Evolutionary conservation across 2,797 vertebrate species (phyloP), one percentile per base, ranked within the genome.

Genomic region (Euphonia xanthogaster): DNA sequence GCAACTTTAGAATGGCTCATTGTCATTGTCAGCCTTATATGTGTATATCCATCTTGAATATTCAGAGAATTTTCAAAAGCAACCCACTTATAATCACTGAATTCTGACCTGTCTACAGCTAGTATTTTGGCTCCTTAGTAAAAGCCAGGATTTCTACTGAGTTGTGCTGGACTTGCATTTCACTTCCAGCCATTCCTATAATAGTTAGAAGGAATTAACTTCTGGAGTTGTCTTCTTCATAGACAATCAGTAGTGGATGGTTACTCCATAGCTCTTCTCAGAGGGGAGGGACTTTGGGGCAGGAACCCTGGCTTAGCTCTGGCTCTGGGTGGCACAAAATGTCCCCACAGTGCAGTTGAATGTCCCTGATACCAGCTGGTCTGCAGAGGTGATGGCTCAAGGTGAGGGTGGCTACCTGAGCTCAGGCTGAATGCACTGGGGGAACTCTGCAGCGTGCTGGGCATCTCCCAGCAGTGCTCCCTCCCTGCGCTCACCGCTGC

Each of bases 401-500:
- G 35, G 61, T 48, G 40, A 81, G 44, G 14, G 15, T 55, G 54
- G 72, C 10, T 45, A 4, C 37, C 73, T 6, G 2, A 22, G 61
- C 70, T 33, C 0, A 1, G 39, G 14, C n/a, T 40, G 65, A 10
- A 20, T 0, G 2, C 0, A 0, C 15, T 35, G 47, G 25, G 23
- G 21, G 7, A 72, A 21, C 47, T 86, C 63, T 31, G 42, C 55
- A 21, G 68, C 0, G 0, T 15, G 14, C 35, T 7, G 6, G 35
- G 50, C 35, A 31, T 30, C 73, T 48, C 44, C 21, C 14, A 6
- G 15, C 61, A 37, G 48, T 6, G 2, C 11, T 76, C 3, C 11
- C 42, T 86, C 60, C 12, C 27, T 31, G 66, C 14, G 1, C 21
- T 14, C 0, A 0, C 80, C 68, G 75, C 63, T 55, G 11, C 39